Evolutionary conservation across 2,888 invertebrate genomes (phyloP), one percentile per base, ranked within the genome.

Genomic region (Portevinia maculata): DNA sequence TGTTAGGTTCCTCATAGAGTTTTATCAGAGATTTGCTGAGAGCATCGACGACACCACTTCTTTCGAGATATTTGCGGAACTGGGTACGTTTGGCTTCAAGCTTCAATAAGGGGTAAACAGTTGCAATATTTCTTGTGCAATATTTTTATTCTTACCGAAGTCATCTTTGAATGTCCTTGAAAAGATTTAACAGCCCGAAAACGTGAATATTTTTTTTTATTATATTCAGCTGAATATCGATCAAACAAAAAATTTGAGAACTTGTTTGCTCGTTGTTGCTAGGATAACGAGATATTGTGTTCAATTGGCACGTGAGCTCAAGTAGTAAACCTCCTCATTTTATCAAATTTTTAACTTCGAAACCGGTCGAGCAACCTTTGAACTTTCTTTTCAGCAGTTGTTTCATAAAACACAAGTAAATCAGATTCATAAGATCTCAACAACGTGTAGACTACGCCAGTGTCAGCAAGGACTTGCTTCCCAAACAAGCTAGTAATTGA

Each of bases 21-120:
- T 90, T 90, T 17, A 90, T 90, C 3, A 91, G 78, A 0, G 91
- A 90, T 84, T 89, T 89, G 79, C 90, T 90, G 5, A 91, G 74
- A 0, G 90, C 90, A 84, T 90, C 90, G 39, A 91, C 90, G 11
- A 91, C 90, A 3, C 90, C 90, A 32, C 89, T 88, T n/a, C 89
- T 86, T 65, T 90, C 90, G 70, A 91, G 85, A 84, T 91, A 91
- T 84, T 90, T 90, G 9, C 90, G 89, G 79, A 90, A 91, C 79
- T 90, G 90, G 46, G 89, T 89, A n/a, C 90, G 89, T 85, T 90
- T 91, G 30, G 89, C 89, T 86, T 91, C 90, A 75, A 90, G 88
- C 90, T 90, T n/a, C n/a, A n/a, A n/a, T n/a, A 52, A 59, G 8
- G 9, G 9, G 9, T 8, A 9, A 34, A 0, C 9, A 8, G 6